Percentiles rank a stretch among this genome's conserved stretches.
phyloP scores from a whole-genome alignment of 2,797 vertebrate genomes.

The Dallia pectoralis region DNA sequence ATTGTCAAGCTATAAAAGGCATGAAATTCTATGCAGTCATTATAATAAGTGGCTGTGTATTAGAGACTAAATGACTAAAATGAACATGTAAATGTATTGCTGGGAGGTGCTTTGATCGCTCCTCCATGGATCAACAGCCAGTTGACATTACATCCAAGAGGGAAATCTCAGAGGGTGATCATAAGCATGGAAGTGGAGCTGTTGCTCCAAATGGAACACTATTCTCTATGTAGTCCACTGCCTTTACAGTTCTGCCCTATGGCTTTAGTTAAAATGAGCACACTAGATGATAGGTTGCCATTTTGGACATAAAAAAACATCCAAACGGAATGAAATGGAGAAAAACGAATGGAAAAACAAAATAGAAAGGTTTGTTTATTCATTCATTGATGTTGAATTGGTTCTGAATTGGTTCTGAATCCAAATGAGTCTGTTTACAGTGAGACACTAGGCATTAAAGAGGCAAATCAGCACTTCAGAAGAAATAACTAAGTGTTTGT shows the following conservation, averaged over 20 bases:
- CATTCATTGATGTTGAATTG: neutral
- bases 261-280: too few species aligned
- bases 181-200: conserved; percentile 22
- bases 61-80: conserved; percentile 54
- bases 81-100: conserved; percentile 53
- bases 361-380: neutral
- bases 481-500: too few species aligned
- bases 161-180: conserved; percentile 28
- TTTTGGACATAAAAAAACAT: conserved; percentile 9
- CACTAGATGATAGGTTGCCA: too few species aligned
- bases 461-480: too few species aligned
- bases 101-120: conserved; percentile 32
- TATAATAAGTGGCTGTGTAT: conserved; percentile 26
- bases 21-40: neutral
- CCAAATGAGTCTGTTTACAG: neutral
- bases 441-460: too few species aligned
- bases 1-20: too few species aligned
- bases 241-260: too few species aligned
- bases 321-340: conserved; percentile 7
- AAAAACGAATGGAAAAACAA: neutral
- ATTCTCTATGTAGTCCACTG: neutral
- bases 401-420: conserved; percentile 9
- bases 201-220: conserved; percentile 30
- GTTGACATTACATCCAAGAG: conserved; percentile 56
- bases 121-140: conserved; percentile 47